These are phyloP conservation scores for Cactoblastis cactorum DNA, from an alignment of 2,888 invertebrate genomes.

Conservation along the genomic window DNA sequence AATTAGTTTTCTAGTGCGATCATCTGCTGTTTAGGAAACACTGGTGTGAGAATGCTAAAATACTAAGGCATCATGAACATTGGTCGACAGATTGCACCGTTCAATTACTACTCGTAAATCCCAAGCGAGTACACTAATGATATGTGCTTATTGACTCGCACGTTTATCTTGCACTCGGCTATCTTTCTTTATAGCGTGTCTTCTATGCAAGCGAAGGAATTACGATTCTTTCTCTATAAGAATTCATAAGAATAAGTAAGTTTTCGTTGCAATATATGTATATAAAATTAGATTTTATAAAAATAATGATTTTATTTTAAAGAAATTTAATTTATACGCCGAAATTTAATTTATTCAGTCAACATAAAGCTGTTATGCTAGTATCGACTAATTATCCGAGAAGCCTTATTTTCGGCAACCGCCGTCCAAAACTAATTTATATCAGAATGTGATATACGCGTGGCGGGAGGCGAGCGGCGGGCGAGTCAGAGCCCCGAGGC, in stretches of 20 bases:
- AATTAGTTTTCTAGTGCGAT: too few species aligned
- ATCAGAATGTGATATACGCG: constrained; percentile 77
- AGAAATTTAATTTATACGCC: too few species aligned
- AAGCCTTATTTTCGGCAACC: constrained; percentile 60
- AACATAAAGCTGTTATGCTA: constrained; percentile 36
- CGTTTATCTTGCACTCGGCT: constrained; percentile 13
- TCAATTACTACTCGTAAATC: constrained; percentile 76
- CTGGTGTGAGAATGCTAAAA: not conserved
- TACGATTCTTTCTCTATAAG: constrained; percentile 2
- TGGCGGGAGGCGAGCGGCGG: constrained; percentile 39
- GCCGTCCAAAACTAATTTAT: constrained; percentile 73
- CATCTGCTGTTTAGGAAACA: not conserved
- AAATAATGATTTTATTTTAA: not conserved
- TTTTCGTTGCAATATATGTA: not conserved
- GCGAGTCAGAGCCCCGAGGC: constrained; percentile 44
- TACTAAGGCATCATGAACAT: constrained; percentile 48
- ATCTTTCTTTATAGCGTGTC: constrained; percentile 14
- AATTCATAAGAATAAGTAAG: constrained; percentile 4
- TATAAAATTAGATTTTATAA: not conserved
- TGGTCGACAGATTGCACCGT: constrained; percentile 40
- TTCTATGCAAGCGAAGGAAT: not conserved
- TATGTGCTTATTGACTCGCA: constrained; percentile 26
- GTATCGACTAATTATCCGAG: constrained; percentile 50
- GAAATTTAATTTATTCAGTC: constrained; percentile 23
- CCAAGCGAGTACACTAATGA: constrained; percentile 57